Conservation (phyloP, 2,888 invertebrate species). For the Spilarctia lutea region DNA sequence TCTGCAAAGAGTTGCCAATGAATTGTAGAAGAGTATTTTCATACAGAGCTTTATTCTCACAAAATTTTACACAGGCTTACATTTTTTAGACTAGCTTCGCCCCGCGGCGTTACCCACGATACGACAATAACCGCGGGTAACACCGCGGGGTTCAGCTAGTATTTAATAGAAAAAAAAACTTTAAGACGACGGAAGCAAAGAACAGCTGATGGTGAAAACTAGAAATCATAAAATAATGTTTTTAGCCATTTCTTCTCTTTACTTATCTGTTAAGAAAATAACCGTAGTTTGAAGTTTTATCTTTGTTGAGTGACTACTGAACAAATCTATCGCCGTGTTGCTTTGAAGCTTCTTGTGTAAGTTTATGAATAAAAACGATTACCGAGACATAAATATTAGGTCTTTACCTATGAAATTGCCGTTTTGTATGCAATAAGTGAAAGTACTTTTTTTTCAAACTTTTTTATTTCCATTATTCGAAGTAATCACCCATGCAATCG, state of each 20-base stretch:
- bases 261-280: not conserved
- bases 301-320: not conserved
- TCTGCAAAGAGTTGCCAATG: not conserved
- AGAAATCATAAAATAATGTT: not conserved
- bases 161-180: not conserved
- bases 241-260: not conserved
- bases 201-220: not conserved
- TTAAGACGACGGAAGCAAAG: not conserved
- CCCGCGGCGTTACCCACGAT: too few relatives aligned
- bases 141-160: too few relatives aligned
- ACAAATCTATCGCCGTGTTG: not conserved
- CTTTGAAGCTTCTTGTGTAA: not conserved
- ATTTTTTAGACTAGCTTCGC: too few relatives aligned
- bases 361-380: not conserved
- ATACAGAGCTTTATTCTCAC: not conserved
- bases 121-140: too few relatives aligned
- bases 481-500: too few relatives aligned
- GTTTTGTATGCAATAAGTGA: too few relatives aligned
- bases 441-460: too few relatives aligned
- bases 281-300: not conserved
- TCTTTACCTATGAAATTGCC: too few relatives aligned
- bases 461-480: too few relatives aligned
- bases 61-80: too few relatives aligned
- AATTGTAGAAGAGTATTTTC: not conserved
- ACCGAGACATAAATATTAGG: too few relatives aligned